These are phyloP conservation scores for Coccyzus lansbergi DNA, from an alignment of 2,797 vertebrate species.

Conservation along the genomic window DNA sequence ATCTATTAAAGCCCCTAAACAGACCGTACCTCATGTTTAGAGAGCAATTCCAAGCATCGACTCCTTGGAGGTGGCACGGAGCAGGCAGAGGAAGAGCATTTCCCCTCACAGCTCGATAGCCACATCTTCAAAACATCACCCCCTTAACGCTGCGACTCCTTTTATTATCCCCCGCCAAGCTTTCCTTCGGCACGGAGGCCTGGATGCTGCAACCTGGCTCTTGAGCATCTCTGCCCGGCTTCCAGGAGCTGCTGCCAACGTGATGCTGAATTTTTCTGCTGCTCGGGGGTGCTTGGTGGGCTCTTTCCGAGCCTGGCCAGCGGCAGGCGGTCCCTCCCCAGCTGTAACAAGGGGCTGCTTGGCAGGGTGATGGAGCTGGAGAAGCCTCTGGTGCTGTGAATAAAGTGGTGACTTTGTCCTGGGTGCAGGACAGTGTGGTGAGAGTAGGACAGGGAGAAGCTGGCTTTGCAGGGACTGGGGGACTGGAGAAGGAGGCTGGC, in stretches of 20 bases:
- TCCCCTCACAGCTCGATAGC: neutral
- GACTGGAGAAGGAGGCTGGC: neutral
- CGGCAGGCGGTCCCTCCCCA: neutral
- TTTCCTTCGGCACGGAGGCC: neutral
- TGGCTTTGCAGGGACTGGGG: neutral
- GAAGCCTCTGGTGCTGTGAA: neutral
- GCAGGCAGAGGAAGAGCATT: neutral
- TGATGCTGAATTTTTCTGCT: neutral
- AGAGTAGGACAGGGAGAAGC: neutral
- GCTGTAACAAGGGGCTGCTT: neutral
- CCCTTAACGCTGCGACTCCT: neutral
- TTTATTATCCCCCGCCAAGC: neutral
- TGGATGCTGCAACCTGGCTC: neutral
- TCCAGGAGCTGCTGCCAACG: neutral
- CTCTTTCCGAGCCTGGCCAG: neutral
- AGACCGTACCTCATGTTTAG: neutral
- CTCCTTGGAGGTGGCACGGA: neutral
- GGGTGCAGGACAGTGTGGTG: accelerated
- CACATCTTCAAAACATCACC: accelerated
- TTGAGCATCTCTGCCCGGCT: neutral
- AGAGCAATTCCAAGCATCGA: accelerated
- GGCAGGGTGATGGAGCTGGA: neutral
- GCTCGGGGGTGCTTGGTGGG: neutral
- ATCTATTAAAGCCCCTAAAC: neutral
- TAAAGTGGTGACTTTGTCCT: constrained; percentile 36